Evolutionary conservation across 2,113 vertebrate genomes (phyloP).

Genomic region (Coptodon rendalli): DNA sequence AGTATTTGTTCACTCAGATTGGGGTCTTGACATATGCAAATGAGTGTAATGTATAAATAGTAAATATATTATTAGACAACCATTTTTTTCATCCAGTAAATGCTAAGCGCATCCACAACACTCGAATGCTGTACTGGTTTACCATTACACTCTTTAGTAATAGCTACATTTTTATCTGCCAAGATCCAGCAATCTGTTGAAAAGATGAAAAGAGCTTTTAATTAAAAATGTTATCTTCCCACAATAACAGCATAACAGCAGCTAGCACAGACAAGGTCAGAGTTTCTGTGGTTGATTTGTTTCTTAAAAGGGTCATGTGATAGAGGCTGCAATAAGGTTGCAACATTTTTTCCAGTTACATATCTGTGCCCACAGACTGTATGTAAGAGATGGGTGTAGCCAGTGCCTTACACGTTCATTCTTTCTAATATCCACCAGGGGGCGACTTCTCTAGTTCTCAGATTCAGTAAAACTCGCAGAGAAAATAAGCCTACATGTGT

Average conservation of each 20-base stretch:
- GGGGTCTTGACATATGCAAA: background rate
- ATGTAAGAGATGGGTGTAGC: background rate
- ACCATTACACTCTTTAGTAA: background rate
- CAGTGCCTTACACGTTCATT: background rate
- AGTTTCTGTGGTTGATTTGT: background rate
- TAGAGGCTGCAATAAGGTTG: background rate
- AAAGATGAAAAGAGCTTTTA: background rate
- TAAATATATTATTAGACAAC: background rate
- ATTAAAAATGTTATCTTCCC: background rate
- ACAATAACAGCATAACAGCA: background rate
- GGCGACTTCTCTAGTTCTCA: background rate
- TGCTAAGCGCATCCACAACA: background rate
- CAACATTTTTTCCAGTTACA: background rate
- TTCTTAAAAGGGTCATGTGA: background rate
- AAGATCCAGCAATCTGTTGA: background rate
- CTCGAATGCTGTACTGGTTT: accelerated
- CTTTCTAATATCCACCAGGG: background rate
- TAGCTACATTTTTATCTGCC: background rate
- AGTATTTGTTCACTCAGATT: background rate
- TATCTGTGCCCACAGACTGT: background rate
- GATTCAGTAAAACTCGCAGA: background rate
- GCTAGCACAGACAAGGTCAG: background rate
- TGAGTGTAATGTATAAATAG: background rate
- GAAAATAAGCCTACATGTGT: background rate
- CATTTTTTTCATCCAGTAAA: background rate